Conservation (phyloP, 2,888 invertebrate genomes). For the Alcis repandata region DNA sequence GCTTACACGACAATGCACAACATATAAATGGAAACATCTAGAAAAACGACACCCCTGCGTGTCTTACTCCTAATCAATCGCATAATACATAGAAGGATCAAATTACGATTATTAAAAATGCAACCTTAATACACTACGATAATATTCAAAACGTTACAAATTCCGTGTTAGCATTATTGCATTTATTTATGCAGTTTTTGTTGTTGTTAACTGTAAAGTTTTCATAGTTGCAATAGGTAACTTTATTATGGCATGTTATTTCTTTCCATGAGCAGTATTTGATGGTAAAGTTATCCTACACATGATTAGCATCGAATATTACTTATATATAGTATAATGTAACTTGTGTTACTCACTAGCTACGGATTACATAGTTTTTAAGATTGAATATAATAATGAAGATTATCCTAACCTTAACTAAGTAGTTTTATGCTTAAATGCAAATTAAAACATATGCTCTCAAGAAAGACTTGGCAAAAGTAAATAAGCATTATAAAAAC, state of each 20-base stretch:
- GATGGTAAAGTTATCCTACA: constrained; percentile 56
- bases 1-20: constrained; percentile 82
- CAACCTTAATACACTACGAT: constrained; percentile 77
- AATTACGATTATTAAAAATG: constrained; percentile 82
- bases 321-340: constrained; percentile 67
- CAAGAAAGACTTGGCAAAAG: constrained; percentile 65
- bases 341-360: constrained; percentile 72
- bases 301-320: constrained; percentile 64
- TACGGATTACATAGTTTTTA: constrained; percentile 80
- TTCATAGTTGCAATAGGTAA: constrained; percentile 58
- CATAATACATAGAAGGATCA: constrained; percentile 79
- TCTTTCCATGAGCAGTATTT: constrained; percentile 48
- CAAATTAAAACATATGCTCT: constrained; percentile 68
- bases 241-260: constrained; percentile 57
- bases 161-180: constrained; percentile 59
- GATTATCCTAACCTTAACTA: constrained; percentile 72
- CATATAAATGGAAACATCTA: constrained; percentile 81
- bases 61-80: constrained; percentile 78
- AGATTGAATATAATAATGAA: constrained; percentile 73
- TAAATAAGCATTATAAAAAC: constrained; percentile 76
- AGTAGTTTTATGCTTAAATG: constrained; percentile 76
- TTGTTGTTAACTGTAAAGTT: constrained; percentile 15
- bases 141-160: constrained; percentile 71
- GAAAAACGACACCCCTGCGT: constrained; percentile 71
- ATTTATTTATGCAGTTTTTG: constrained; percentile 37